These are phyloP conservation scores for Butorides virescens DNA, from an alignment of 2,113 vertebrate genomes.

Conservation along the genomic window DNA sequence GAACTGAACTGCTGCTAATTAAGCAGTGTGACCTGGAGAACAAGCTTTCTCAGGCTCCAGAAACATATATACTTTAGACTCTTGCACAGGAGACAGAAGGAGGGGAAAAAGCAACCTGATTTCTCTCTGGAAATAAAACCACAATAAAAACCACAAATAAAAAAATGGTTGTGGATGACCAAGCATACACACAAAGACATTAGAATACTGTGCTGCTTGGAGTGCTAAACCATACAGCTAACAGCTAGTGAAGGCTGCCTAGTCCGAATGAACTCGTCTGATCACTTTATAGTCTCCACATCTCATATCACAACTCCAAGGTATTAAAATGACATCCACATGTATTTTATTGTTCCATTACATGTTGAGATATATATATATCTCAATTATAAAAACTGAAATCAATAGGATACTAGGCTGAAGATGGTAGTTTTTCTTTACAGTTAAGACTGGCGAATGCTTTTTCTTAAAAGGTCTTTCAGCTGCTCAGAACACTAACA, in stretches of 20 bases:
- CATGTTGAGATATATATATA: not conserved
- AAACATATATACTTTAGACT: not conserved
- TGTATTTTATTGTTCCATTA: not conserved
- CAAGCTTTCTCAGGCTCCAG: not conserved
- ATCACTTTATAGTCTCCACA: not conserved
- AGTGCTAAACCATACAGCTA: not conserved
- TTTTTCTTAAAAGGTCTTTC: not conserved
- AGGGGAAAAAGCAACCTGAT: not conserved
- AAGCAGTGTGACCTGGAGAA: not conserved
- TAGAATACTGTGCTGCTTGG: not conserved
- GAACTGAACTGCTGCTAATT: not conserved
- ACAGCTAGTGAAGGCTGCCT: not conserved
- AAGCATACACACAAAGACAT: not conserved
- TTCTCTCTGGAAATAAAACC: not conserved
- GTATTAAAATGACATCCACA: not conserved
- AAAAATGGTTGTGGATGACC: not conserved
- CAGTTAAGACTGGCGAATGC: not conserved
- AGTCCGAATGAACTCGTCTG: not conserved
- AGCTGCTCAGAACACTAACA: not conserved
- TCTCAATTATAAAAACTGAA: not conserved
- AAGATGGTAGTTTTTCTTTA: not conserved
- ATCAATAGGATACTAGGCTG: not conserved
- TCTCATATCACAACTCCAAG: not conserved
- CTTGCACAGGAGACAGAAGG: not conserved
- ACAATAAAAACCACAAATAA: not conserved